Evolutionary conservation across 2,888 invertebrate species (phyloP), one percentile per base, ranked within the genome.

Genomic region (Stegana nigrithorax): DNA sequence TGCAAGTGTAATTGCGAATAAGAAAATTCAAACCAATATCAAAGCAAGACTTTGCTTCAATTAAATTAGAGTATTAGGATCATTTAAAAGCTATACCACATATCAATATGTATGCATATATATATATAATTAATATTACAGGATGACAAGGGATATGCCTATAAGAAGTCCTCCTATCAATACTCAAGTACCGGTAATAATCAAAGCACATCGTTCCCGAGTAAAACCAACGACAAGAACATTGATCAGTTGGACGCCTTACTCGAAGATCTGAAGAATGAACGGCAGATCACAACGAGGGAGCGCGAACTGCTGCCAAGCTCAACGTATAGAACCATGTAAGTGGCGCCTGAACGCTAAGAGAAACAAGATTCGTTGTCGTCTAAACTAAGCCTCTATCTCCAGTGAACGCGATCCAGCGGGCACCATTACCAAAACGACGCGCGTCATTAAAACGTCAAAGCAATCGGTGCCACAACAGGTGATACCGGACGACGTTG

Each of bases 241-340:
- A 91, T 92, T 51, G 92, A 91, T 73, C 92, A 93, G 82, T 84
- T 93, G 78, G 93, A 93, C 82, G 91, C 91, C 0, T 85, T 93
- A 55, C 87, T 93, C 59, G 92, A 92, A 71, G 93, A 93, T 82
- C 85, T 93, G 73, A 91, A 92, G 72, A 78, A 83, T 60, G 86
- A 86, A 66, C 81, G 86, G 5, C 80, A 85, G 62, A 74, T 79
- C 29, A 83, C 84, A 21, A 80, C 44, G 64, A 71, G 71, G 55
- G 78, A 75, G 2, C 78, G 80, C 1, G 75, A 75, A 8, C 59
- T 63, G 1, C 42, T 75, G 59, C 78, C 80, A 23, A 53, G 67
- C 39, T 47, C 69, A 26, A 78, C 72, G 63, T 84, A 83, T 67
- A 78, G 77, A 64, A 82, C 84, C 14, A 73, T 83, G 85, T 84